These are phyloP conservation scores for Aptenodytes patagonicus DNA, from an alignment of 2,113 vertebrate species.

Conservation along the genomic window DNA sequence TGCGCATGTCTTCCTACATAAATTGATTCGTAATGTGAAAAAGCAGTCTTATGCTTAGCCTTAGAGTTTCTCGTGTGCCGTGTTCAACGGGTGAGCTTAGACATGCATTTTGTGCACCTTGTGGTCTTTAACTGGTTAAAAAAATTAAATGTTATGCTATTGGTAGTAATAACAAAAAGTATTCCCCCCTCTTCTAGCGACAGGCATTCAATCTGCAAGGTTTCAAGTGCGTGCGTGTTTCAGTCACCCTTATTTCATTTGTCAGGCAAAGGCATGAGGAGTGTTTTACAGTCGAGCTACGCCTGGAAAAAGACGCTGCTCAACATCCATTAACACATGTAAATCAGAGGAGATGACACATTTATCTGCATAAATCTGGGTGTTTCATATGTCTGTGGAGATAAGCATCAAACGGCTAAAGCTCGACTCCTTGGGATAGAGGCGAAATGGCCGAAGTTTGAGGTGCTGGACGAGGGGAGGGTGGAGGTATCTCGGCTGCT, in stretches of 20 bases:
- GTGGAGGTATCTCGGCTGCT: neutral
- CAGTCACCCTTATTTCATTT: neutral
- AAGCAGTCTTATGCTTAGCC: neutral
- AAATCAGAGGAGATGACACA: neutral
- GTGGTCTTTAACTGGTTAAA: neutral
- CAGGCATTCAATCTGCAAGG: fast-evolving
- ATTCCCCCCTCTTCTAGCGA: fast-evolving
- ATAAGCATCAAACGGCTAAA: neutral
- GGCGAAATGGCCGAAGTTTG: neutral
- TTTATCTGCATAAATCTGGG: fast-evolving
- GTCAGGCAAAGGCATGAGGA: neutral
- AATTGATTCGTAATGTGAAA: fast-evolving
- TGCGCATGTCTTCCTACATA: neutral
- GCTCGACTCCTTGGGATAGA: neutral
- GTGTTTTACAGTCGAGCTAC: neutral
- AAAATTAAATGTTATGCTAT: neutral
- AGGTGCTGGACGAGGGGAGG: neutral
- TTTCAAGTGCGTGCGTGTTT: neutral
- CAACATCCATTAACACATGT: fast-evolving
- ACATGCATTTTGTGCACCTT: fast-evolving
- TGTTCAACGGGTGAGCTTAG: neutral
- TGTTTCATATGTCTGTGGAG: neutral
- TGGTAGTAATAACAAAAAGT: neutral
- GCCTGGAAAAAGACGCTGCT: neutral
- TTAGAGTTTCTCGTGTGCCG: neutral